These are phyloP conservation scores for Onthophagus sagittarius DNA, from an alignment of 2,888 invertebrate genomes.

Conservation along the genomic window DNA sequence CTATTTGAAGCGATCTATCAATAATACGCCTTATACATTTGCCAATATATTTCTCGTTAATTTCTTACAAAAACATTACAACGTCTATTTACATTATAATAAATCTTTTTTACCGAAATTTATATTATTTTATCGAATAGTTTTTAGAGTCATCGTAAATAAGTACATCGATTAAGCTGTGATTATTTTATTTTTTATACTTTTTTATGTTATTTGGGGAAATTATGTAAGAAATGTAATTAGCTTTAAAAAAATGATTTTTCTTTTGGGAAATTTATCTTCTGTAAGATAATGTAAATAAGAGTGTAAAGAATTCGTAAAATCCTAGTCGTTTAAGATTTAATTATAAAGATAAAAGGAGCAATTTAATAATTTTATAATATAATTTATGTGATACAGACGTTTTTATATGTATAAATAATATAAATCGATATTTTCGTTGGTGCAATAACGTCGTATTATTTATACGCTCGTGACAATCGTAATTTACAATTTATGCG, in stretches of 20 bases:
- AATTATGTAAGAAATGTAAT: constrained; percentile 4
- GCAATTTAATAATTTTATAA: neutral
- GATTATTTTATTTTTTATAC: constrained; percentile 12
- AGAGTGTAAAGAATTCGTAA: constrained; percentile 9
- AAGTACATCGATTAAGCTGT: constrained; percentile 14
- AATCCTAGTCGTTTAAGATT: constrained; percentile 10
- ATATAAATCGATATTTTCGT: constrained; percentile 4
- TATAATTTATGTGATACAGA: neutral
- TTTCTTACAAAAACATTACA: too few species aligned
- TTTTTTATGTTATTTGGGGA: neutral
- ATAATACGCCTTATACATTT: too few species aligned
- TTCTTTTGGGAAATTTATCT: constrained; percentile 8
- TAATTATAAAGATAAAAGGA: neutral
- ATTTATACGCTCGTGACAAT: neutral
- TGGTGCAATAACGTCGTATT: constrained; percentile 7
- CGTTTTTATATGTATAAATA: neutral
- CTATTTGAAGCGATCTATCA: too few species aligned
- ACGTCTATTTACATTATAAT: too few species aligned
- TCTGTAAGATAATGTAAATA: constrained; percentile 15
- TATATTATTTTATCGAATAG: too few species aligned
- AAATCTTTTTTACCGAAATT: too few species aligned
- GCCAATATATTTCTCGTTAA: too few species aligned
- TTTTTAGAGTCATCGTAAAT: too few species aligned
- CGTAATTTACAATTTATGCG: neutral
- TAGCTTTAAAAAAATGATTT: constrained; percentile 5